Evolutionary conservation across 2,797 vertebrate species (phyloP).

Genomic region (Crenichthys baileyi): DNA sequence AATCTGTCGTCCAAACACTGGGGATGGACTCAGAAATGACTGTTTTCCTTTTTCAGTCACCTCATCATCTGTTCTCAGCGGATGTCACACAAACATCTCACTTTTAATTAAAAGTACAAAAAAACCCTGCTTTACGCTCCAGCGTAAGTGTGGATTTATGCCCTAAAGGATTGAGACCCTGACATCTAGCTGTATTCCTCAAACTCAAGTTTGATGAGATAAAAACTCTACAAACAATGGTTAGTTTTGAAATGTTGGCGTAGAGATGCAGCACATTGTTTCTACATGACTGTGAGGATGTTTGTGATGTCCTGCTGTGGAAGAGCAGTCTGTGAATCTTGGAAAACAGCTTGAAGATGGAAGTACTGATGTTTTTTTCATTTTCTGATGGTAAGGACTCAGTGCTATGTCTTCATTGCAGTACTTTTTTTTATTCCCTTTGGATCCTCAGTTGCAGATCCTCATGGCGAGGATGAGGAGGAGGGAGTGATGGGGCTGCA

Average conservation of each 20-base stretch:
- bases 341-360: constrained; percentile 42
- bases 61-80: constrained; percentile 40
- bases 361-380: constrained; percentile 24
- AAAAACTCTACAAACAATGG: constrained; percentile 14
- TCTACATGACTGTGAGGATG: constrained; percentile 46
- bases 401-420: constrained; percentile 41
- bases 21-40: constrained; percentile 32
- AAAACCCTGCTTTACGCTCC: neutral
- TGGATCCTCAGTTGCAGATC: constrained; percentile 71
- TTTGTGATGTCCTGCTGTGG: constrained; percentile 44
- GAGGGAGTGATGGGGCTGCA: constrained; percentile 44
- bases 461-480: constrained; percentile 60
- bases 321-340: constrained; percentile 32
- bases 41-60: constrained; percentile 49
- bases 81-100: constrained; percentile 13
- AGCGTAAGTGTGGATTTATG: constrained; percentile 10
- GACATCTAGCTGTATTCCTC: constrained; percentile 1
- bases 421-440: constrained; percentile 37
- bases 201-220: constrained; percentile 37
- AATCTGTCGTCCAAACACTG: constrained; percentile 18
- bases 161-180: constrained; percentile 2
- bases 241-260: constrained; percentile 17
- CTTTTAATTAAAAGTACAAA: constrained; percentile 26
- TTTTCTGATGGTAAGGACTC: constrained; percentile 28
- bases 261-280: constrained; percentile 10